Percentiles rank a stretch among this genome's conserved stretches.
Evolutionary conservation across 2,113 vertebrate genomes (phyloP).

Genomic region (Cryptoleucopteryx plumbea): DNA sequence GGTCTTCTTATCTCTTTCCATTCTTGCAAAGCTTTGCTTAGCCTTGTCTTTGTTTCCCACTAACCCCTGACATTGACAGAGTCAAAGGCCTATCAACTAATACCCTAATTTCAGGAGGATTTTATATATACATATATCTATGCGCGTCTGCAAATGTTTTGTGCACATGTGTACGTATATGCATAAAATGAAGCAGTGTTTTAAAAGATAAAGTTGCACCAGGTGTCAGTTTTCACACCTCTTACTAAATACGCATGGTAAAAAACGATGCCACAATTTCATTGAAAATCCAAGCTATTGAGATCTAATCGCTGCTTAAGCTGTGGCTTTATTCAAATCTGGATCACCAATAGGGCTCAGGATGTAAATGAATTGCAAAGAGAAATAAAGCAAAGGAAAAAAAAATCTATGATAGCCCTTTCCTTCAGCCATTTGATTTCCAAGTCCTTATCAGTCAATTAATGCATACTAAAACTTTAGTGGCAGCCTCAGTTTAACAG

Average conservation of each 20-base stretch:
- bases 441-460: constrained; percentile 75
- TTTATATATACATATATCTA: constrained; percentile 17
- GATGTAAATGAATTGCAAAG: constrained; percentile 79
- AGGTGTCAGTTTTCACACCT: constrained; percentile 74
- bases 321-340: constrained; percentile 77
- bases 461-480: constrained; percentile 71
- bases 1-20: constrained; percentile 55
- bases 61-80: constrained; percentile 69
- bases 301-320: constrained; percentile 78
- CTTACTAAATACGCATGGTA: constrained; percentile 53
- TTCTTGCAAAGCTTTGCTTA: constrained; percentile 55
- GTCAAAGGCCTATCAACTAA: constrained; percentile 70
- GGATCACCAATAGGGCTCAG: constrained; percentile 73
- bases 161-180: background rate
- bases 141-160: background rate
- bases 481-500: constrained; percentile 52
- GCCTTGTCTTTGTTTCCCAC: constrained; percentile 68
- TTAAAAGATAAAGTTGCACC: constrained; percentile 73
- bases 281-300: constrained; percentile 75
- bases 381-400: constrained; percentile 70
- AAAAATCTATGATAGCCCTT: constrained; percentile 65
- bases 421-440: constrained; percentile 71
- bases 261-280: constrained; percentile 60
- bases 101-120: constrained; percentile 60
- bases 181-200: constrained; percentile 26